Evolutionary conservation across 92 coral and sea anemone species (phyloP), one percentile per base, ranked within the genome.

Genomic region (Porites cylindrica): DNA sequence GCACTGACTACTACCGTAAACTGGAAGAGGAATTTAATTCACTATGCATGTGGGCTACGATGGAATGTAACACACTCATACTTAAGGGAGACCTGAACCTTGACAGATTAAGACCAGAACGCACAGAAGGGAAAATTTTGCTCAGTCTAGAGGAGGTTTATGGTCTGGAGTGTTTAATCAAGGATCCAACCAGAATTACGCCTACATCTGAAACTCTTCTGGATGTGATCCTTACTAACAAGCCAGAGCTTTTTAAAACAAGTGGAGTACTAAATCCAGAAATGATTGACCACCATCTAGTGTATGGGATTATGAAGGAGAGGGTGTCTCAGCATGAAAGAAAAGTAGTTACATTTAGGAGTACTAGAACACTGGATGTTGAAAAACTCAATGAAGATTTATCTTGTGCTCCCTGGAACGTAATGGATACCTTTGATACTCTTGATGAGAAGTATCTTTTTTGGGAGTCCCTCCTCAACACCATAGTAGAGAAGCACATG

Each of bases 101-200:
- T 68, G 88, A 88, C 53, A 68, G 88, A 66, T 17, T 82, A 64
- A 67, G 77, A 26, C 83, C 52, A 8, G 82, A 72, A 38, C 38
- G 82, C 58, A 56, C 72, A 3, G 69, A 88, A 56, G 88, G 91
- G 75, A 88, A 88, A 82, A 66, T 88, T 59, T 38, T 88, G 66
- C 82, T 76, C 20, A 83, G 82, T 50, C 71, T 75, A 4, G 91
- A 82, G 43, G 84, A 85, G 73, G 76, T 90, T 53, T 85, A 75
- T 70, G 68, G 74, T 64, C 19, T 90, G 54, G 52, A 90, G 17
- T 90, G 93, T 71, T 16, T 90, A 88, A 85, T 90, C 84, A 75
- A 72, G 51, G 93, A 90, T 63, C 86, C 93, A 16, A 85, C 90
- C 29, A 58, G 84, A 85, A 47, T 85, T 21, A 90, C 93, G 14